Percentiles rank a stretch among this genome's conserved stretches.
phyloP scores from a whole-genome alignment of 2,113 vertebrate genomes.

The Pan troglodytes region NHGRI_mPanTro3-v2.1_pri NC_072414.2:6809501-6810000 shows the following conservation, averaged over 20 bases:
- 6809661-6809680: neutral
- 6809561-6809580: neutral
- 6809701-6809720: neutral
- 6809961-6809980: neutral
- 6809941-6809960: no score
- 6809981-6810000: neutral
- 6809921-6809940: accelerated
- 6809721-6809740: neutral
- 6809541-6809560: no score
- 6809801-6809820: neutral
- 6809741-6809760: neutral
- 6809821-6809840: neutral
- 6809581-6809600: neutral
- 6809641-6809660: neutral
- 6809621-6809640: neutral
- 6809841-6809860: neutral
- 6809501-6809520: no score
- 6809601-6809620: neutral
- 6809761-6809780: neutral
- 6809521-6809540: neutral
- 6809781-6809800: neutral
- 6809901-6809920: neutral
- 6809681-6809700: neutral
- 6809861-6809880: neutral
- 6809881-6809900: no score